A percentile compares a stretch with the other conserved stretches of the same genome.
phyloP scores from a whole-genome alignment of 23 tunicate species.

The Botrylloides violaceus region DNA sequence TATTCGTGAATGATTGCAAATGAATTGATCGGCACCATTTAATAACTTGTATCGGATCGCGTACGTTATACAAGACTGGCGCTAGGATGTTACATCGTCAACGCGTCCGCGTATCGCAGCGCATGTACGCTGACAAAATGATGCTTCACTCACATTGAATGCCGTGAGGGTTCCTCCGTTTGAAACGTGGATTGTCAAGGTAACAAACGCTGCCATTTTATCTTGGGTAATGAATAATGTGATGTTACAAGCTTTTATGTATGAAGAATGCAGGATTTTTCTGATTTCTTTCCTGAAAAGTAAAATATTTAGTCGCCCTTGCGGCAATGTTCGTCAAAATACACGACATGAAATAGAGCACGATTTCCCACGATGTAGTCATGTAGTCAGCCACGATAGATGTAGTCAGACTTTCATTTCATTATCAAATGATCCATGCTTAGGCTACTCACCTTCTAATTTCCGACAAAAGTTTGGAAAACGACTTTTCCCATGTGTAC shows the following conservation, averaged over 20 bases:
- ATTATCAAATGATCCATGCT: too few relatives aligned
- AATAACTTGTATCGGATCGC: too few relatives aligned
- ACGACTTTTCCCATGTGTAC: constrained; percentile 77
- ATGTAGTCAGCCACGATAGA: too few relatives aligned
- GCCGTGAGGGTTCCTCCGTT: constrained; percentile 35
- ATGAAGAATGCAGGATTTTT: constrained; percentile 23
- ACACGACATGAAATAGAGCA: not conserved
- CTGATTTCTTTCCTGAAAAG: constrained; percentile 30
- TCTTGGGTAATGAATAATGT: not conserved
- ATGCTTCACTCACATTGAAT: constrained; percentile 27
- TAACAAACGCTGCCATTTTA: constrained; percentile 22
- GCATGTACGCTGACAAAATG: too few relatives aligned
- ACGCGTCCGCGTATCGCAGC: too few relatives aligned
- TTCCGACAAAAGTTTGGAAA: constrained; percentile 31
- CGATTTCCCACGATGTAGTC: too few relatives aligned
- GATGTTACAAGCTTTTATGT: constrained; percentile 35
- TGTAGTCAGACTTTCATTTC: too few relatives aligned
- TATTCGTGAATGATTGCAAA: too few relatives aligned
- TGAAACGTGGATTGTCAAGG: constrained; percentile 17
- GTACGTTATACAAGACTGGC: too few relatives aligned
- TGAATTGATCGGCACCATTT: too few relatives aligned
- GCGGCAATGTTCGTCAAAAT: not conserved
- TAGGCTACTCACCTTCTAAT: constrained; percentile 42
- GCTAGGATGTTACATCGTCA: too few relatives aligned
- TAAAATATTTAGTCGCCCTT: not conserved